Base-by-base conservation (phyloP, 2,113 vertebrate species). In the Ellobius talpinus region DNA sequence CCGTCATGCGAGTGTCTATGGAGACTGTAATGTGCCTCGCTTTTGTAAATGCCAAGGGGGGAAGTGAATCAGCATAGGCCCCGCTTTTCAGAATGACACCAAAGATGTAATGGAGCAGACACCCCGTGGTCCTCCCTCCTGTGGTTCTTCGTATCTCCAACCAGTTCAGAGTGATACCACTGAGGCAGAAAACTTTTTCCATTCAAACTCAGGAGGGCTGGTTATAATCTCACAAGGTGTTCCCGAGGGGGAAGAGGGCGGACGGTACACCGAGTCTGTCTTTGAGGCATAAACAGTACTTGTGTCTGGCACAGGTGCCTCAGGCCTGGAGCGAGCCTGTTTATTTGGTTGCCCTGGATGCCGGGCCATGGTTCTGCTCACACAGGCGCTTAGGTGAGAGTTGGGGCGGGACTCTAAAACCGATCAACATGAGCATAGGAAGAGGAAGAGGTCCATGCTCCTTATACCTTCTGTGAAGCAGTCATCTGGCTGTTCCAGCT, bases 401-500 rank as follows among this genome's bases (percentile, higher is more conserved):
- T 0, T 0, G n/a, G 42, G 42, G 1, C 6, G 24, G 23, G 63
- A 68, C 9, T 50, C 72, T 66, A 72, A 14, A 61, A 26, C 72
- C 23, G 6, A 42, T 3, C 6, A 9, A 3, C 0, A 0, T 7
- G 42, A 8, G 21, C 29, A 0, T 0, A n/a, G n/a, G n/a, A n/a
- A n/a, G 68, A 77, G 39, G 84, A 19, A 65, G 21, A 79, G 42
- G 50, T 2, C 31, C 1, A 2, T 0, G 14, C 39, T 47, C 7
- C 78, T 29, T 66, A 98, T 98, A 99, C 99, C 98, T 98, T 99
- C 99, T 4, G 99, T 99, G 97, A 99, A 99, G 95, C 99, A 99
- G 36, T 99, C 98, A 0, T 99, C 99, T 0, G 99, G 99, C 29
- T 99, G 99, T 96, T 99, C 98, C 0, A 97, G 98, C 33, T 99